phyloP scores from a whole-genome alignment of 2,113 vertebrate genomes.

The Oryzias woworae region DNA sequence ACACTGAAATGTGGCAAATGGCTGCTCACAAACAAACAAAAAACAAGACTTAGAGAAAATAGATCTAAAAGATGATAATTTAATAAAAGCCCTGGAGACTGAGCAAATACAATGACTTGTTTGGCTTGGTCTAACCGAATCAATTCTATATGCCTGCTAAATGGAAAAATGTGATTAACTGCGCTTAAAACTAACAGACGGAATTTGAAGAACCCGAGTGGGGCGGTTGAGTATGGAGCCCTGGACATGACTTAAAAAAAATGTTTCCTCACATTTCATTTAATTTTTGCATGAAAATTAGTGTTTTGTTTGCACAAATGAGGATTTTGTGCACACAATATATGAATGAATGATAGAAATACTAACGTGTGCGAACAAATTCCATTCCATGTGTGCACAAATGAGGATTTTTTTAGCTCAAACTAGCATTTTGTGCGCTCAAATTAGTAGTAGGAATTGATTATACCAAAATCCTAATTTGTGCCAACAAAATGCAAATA shows the following conservation, averaged over 20 bases:
- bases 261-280: too few relatives aligned
- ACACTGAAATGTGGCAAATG: not conserved
- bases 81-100: not conserved
- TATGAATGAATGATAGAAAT: too few relatives aligned
- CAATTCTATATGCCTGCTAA: slow-evolving; percentile 4
- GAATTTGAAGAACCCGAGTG: not conserved
- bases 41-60: not conserved
- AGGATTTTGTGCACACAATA: too few relatives aligned
- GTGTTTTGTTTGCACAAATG: too few relatives aligned
- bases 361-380: too few relatives aligned
- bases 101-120: slow-evolving; percentile 1
- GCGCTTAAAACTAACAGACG: not conserved
- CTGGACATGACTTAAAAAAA: too few relatives aligned
- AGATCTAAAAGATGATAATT: not conserved
- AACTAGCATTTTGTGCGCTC: too few relatives aligned
- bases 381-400: too few relatives aligned
- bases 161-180: slow-evolving; percentile 7
- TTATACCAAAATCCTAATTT: too few relatives aligned
- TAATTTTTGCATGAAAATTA: too few relatives aligned
- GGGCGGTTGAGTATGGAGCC: not conserved
- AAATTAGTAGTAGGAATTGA: too few relatives aligned
- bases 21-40: not conserved
- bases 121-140: slow-evolving; percentile 28
- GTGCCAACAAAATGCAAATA: not conserved
- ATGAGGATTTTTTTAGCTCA: too few relatives aligned